Percentiles rank a stretch among this genome's conserved stretches.
Evolutionary conservation across 1,140 invertebrate species (phyloP).

Genomic region (Acromyrmex echinatior): DNA sequence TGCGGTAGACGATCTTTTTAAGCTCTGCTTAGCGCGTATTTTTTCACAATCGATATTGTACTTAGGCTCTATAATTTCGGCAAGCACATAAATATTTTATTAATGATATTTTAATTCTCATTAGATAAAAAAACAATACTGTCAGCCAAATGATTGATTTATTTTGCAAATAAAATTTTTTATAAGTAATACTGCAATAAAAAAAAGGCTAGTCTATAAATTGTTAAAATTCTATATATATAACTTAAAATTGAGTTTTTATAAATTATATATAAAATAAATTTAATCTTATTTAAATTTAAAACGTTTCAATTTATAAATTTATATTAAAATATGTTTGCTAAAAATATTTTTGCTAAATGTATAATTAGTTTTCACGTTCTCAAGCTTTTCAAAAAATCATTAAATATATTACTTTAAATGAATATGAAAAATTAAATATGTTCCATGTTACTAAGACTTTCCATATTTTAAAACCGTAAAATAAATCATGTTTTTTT

Average conservation of each 20-base stretch:
- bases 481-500: neutral
- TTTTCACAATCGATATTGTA: neutral
- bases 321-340: neutral
- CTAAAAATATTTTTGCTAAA: neutral
- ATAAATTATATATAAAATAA: neutral
- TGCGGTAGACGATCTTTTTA: slow-evolving; percentile 19
- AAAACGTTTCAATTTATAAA: neutral
- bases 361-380: neutral
- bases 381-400: neutral
- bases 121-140: neutral
- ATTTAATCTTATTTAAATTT: neutral
- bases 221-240: neutral
- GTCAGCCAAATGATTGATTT: neutral
- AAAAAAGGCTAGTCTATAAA: no score
- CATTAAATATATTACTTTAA: neutral
- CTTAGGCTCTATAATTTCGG: neutral
- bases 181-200: neutral
- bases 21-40: neutral
- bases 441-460: neutral
- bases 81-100: neutral
- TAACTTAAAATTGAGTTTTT: neutral
- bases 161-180: neutral
- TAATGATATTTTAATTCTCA: neutral
- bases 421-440: neutral
- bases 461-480: neutral